These are phyloP conservation scores for Sphenopsis melanotis DNA, from an alignment of 2,797 vertebrate species.

Conservation along the genomic window DNA sequence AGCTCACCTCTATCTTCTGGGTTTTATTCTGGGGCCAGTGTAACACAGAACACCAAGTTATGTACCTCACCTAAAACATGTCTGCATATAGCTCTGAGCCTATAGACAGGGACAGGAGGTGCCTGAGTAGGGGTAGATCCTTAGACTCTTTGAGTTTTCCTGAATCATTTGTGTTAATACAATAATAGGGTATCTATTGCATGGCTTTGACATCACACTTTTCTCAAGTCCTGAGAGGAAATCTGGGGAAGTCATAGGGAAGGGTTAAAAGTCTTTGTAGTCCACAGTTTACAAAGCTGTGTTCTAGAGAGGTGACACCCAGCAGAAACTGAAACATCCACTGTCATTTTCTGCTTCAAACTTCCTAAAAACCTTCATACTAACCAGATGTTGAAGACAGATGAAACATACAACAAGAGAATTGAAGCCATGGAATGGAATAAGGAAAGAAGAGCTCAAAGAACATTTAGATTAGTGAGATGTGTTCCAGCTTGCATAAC, in stretches of 20 bases:
- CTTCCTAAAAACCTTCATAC: background rate
- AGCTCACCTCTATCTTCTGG: background rate
- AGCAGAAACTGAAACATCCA: background rate
- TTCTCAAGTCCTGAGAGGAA: background rate
- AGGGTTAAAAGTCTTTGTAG: too few species aligned
- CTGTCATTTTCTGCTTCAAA: background rate
- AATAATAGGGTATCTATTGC: background rate
- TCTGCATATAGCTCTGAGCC: background rate
- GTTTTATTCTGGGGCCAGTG: background rate
- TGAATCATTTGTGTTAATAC: background rate
- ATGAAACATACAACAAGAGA: background rate
- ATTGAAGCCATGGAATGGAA: background rate
- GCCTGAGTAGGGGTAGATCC: background rate
- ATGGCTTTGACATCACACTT: rapidly evolving
- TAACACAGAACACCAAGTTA: background rate
- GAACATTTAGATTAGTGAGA: slow-evolving; percentile 4
- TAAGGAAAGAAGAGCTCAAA: slow-evolving; percentile 9
- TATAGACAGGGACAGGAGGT: background rate
- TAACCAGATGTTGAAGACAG: background rate
- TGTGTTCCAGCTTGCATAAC: background rate
- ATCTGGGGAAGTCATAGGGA: background rate
- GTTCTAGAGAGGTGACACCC: background rate
- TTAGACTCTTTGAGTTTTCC: background rate
- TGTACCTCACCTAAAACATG: background rate
- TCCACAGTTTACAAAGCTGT: background rate